Percentiles rank a stretch among this genome's conserved stretches.
These are phyloP conservation scores for Sclerodermus sp. DNA, from an alignment of 2,888 invertebrate genomes.

Conservation along the genomic window DNA sequence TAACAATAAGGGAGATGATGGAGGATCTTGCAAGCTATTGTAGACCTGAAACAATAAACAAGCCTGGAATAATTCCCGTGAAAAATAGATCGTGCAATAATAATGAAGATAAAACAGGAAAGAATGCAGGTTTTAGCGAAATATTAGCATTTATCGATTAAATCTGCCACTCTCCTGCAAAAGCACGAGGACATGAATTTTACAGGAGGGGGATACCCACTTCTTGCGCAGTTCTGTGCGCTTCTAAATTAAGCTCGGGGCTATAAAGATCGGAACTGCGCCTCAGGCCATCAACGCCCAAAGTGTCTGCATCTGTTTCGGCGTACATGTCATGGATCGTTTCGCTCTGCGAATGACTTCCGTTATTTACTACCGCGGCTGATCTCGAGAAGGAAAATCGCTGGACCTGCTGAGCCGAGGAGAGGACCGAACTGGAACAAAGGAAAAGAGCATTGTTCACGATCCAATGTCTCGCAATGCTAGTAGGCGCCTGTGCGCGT, in stretches of 20 bases:
- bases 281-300: slow-evolving; percentile 22
- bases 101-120: no score
- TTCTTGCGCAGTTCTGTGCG: slow-evolving; percentile 53
- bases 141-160: no score
- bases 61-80: not conserved
- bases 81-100: not conserved
- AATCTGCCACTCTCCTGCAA: no score
- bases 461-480: no score
- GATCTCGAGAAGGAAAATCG: slow-evolving; percentile 37
- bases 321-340: slow-evolving; percentile 29
- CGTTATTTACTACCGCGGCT: slow-evolving; percentile 23
- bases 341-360: slow-evolving; percentile 21
- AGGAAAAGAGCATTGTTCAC: no score
- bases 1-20: slow-evolving; percentile 47
- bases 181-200: no score
- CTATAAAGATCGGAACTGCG: slow-evolving; percentile 52
- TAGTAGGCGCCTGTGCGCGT: no score
- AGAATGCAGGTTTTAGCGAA: no score
- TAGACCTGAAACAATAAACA: slow-evolving; percentile 40
- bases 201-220: no score
- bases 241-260: slow-evolving; percentile 52
- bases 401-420: slow-evolving; percentile 48
- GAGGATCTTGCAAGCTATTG: slow-evolving; percentile 54
- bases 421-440: slow-evolving; percentile 41
- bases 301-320: slow-evolving; percentile 28